These are phyloP conservation scores for Drosophila teissieri DNA, from an alignment of 1,140 invertebrate species.

Conservation along the genomic window DNA sequence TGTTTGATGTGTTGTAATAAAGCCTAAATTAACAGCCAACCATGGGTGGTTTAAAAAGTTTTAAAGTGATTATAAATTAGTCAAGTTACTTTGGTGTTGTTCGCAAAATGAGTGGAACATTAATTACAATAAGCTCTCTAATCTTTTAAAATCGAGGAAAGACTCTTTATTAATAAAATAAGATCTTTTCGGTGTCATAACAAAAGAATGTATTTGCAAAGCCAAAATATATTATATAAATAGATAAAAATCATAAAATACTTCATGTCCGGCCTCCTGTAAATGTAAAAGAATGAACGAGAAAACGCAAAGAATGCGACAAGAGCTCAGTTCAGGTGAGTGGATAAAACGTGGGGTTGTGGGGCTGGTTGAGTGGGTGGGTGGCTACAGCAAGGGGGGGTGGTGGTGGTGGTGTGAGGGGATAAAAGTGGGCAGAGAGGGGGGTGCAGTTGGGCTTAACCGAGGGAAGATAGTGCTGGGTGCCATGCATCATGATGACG, in stretches of 20 bases:
- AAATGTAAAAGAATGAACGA: slow-evolving; percentile 7
- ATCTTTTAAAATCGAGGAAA: too few relatives aligned
- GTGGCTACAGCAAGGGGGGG: background rate
- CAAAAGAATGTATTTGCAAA: too few relatives aligned
- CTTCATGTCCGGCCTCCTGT: slow-evolving; percentile 15
- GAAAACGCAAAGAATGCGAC: slow-evolving; percentile 33
- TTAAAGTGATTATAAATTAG: background rate
- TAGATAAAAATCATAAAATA: background rate
- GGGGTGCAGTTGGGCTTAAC: background rate
- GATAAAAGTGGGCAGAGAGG: background rate
- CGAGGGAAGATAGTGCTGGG: slow-evolving; percentile 50
- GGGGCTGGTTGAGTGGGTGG: slow-evolving; percentile 6
- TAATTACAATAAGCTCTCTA: too few relatives aligned
- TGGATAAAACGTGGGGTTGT: slow-evolving; percentile 2
- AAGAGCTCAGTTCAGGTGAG: slow-evolving; percentile 44
- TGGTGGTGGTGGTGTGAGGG: background rate
- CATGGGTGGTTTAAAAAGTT: slow-evolving; percentile 1
- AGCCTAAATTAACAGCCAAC: slow-evolving; percentile 35
- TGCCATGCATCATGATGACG: slow-evolving; percentile 74
- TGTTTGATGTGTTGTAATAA: slow-evolving; percentile 49
- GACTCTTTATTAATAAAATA: too few relatives aligned
- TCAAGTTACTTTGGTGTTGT: too few relatives aligned
- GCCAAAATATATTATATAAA: too few relatives aligned
- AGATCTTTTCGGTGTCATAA: too few relatives aligned
- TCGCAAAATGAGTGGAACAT: too few relatives aligned